Percentiles rank a stretch among this genome's conserved stretches.
phyloP scores from a whole-genome alignment of 2,888 invertebrate species.

The Cerceris rybyensis region DNA sequence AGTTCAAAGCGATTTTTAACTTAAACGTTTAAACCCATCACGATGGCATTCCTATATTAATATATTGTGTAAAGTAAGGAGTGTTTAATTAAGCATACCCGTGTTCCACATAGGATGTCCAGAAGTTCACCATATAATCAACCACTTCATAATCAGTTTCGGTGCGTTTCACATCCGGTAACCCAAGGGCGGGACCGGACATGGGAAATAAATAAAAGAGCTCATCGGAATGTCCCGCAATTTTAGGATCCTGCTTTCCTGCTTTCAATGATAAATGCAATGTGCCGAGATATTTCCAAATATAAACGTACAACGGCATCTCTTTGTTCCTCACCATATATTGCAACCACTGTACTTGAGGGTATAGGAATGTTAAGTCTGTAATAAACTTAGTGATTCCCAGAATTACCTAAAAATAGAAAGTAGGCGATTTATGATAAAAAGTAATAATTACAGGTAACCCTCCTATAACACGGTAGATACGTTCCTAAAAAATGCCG shows the following conservation, averaged over 20 bases:
- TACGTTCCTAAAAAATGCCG: no score
- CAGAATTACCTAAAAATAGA: background rate
- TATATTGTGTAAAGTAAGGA: background rate
- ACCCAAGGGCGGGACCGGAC: background rate
- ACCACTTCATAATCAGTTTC: constrained; percentile 71
- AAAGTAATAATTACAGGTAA: background rate
- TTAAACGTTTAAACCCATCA: background rate
- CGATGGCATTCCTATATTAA: no score
- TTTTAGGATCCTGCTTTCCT: constrained; percentile 12
- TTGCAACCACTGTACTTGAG: constrained; percentile 11
- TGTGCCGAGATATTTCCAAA: constrained; percentile 57
- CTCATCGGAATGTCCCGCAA: constrained; percentile 82
- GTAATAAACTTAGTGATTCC: background rate
- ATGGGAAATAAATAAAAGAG: constrained; percentile 81
- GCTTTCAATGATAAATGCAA: constrained; percentile 29
- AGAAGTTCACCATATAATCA: constrained; percentile 77
- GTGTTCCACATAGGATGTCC: constrained; percentile 79
- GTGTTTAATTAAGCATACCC: constrained; percentile 52
- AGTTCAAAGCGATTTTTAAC: background rate
- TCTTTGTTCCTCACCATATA: background rate
- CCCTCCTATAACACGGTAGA: no score
- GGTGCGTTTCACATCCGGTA: constrained; percentile 47
- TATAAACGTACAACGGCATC: constrained; percentile 49
- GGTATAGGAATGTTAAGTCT: background rate
- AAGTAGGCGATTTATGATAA: background rate